These are phyloP conservation scores for Macropus fuliginosus DNA, from an alignment of 2,797 vertebrate genomes.

Conservation along the genomic window DNA sequence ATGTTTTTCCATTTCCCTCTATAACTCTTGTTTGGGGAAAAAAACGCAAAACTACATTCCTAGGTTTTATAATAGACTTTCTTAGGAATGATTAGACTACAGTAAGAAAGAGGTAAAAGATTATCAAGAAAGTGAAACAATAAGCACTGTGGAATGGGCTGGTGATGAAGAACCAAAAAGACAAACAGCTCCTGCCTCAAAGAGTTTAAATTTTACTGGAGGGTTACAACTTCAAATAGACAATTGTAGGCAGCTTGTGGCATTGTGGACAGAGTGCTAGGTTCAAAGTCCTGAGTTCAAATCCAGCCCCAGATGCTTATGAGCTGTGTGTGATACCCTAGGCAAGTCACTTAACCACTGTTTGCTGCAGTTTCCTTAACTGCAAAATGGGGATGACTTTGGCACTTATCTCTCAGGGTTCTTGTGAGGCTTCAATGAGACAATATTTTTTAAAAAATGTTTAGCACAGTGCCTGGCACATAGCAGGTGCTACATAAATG, in stretches of 20 bases:
- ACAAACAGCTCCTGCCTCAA: neutral
- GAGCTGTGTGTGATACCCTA: neutral
- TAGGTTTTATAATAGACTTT: neutral
- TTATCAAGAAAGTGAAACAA: neutral
- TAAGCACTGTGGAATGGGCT: neutral
- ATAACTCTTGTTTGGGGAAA: neutral
- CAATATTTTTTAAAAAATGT: neutral
- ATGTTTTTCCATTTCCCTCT: neutral
- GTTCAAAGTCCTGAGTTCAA: neutral
- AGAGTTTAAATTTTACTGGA: neutral
- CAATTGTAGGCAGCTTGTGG: neutral
- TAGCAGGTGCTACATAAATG: neutral
- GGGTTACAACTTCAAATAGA: neutral
- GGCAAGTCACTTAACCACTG: neutral
- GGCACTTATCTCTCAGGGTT: neutral
- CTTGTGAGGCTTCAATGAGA: neutral
- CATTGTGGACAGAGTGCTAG: neutral
- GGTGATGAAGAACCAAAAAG: neutral
- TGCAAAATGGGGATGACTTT: neutral
- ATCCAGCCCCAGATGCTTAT: neutral
- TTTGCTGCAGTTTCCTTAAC: neutral
- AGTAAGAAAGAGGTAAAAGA: neutral
- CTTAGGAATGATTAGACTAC: neutral
- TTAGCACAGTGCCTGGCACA: neutral
- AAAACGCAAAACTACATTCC: neutral